Conservation (phyloP, 2,797 vertebrate species). For the Myotis daubentonii region DNA sequence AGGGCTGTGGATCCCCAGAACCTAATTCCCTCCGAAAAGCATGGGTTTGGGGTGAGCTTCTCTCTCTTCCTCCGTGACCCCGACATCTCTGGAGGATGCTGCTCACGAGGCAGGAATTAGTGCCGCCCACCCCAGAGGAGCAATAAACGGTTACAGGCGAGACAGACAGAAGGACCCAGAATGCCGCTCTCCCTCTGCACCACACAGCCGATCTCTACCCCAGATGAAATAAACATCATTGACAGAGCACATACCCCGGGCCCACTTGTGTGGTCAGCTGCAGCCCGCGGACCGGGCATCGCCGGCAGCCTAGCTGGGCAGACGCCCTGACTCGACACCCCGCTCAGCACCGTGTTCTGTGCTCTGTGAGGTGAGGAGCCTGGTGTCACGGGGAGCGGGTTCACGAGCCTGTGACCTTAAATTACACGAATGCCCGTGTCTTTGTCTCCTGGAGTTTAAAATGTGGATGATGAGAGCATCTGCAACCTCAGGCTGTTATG, state of each 20-base stretch:
- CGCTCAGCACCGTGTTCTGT: neutral
- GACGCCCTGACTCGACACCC: neutral
- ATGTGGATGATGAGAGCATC: neutral
- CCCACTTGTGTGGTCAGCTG: neutral
- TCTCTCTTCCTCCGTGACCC: neutral
- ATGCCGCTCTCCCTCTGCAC: neutral
- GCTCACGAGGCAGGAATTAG: too few relatives aligned
- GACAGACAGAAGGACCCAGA: neutral
- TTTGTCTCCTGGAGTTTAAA: neutral
- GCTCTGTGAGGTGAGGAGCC: neutral
- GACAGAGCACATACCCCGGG: accelerated
- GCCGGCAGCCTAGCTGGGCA: neutral
- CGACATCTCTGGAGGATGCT: neutral
- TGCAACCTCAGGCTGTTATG: neutral
- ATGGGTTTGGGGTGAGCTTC: neutral
- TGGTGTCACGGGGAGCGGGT: accelerated
- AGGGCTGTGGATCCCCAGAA: neutral
- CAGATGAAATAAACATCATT: neutral
- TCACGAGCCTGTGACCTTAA: neutral
- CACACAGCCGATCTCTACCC: neutral
- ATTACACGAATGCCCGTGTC: neutral
- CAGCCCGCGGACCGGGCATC: neutral
- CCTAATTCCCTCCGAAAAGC: neutral
- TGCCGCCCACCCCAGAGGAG: accelerated
- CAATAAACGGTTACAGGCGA: neutral